phyloP scores from a whole-genome alignment of 2,113 vertebrate genomes.

The Dicentrarchus labrax region DNA sequence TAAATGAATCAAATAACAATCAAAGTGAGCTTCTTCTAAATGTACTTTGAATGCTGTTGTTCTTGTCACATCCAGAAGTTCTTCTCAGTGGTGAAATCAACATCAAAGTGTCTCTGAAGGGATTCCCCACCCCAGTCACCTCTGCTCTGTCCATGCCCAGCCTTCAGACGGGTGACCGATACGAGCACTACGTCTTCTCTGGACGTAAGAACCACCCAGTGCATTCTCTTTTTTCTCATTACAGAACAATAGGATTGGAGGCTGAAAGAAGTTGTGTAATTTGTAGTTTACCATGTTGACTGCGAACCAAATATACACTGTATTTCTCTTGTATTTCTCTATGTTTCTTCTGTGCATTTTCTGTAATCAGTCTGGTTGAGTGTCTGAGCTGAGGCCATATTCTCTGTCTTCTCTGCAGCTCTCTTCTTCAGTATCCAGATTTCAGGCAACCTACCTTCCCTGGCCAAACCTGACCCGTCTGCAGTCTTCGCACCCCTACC shows the following conservation, averaged over 20 bases:
- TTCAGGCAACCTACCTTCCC: conserved; percentile 83
- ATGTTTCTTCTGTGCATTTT: not conserved
- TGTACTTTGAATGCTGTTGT: not conserved
- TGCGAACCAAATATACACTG: not conserved
- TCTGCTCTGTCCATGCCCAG: conserved; percentile 88
- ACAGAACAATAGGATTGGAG: no score
- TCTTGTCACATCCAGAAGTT: conserved; percentile 60
- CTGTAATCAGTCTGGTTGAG: not conserved
- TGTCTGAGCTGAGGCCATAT: not conserved
- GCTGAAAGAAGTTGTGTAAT: not conserved
- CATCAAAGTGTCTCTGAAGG: conserved; percentile 86
- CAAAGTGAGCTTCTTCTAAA: not conserved
- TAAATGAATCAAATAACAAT: not conserved
- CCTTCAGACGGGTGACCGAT: conserved; percentile 79
- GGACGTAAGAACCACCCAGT: conserved; percentile 84
- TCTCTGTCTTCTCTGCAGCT: conserved; percentile 77
- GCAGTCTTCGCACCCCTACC: conserved; percentile 59
- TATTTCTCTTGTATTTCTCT: not conserved
- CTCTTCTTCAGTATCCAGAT: conserved; percentile 89
- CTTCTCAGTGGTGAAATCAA: conserved; percentile 85
- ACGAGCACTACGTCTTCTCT: conserved; percentile 90
- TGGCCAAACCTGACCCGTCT: conserved; percentile 75
- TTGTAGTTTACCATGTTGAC: not conserved
- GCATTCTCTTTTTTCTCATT: not conserved
- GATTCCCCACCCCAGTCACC: conserved; percentile 87